phyloP scores from a whole-genome alignment of 2,113 vertebrate species.

The Centropus unirufus region DNA sequence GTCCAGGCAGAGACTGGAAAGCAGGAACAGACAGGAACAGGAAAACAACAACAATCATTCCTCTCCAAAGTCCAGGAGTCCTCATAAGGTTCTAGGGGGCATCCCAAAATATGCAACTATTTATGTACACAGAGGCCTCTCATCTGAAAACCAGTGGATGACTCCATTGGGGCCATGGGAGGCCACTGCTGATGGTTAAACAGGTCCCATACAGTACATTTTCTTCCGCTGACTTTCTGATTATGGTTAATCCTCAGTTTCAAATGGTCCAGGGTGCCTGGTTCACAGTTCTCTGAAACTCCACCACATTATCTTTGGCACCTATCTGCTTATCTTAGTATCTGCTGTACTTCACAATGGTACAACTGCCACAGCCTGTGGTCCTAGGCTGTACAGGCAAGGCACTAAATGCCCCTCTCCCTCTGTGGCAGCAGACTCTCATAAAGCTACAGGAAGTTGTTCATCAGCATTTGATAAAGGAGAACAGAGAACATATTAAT shows the following conservation, averaged over 20 bases:
- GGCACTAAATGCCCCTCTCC: background rate
- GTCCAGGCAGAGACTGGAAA: background rate
- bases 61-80: background rate
- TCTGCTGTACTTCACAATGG: background rate
- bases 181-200: background rate
- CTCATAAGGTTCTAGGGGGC: background rate
- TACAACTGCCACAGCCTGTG: background rate
- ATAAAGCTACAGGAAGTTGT: background rate
- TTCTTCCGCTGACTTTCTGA: background rate
- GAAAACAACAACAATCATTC: background rate
- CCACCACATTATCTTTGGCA: background rate
- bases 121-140: background rate
- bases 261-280: too few species aligned
- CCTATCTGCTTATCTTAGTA: background rate
- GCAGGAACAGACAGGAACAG: background rate
- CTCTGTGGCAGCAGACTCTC: background rate
- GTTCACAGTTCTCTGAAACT: background rate
- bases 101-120: background rate
- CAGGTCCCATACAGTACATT: background rate
- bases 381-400: background rate
- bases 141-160: background rate
- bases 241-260: background rate
- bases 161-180: background rate
- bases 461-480: background rate
- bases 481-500: background rate